Evolutionary conservation across 1,140 invertebrate genomes (phyloP).

Genomic region (Chironomus tepperi): DNA sequence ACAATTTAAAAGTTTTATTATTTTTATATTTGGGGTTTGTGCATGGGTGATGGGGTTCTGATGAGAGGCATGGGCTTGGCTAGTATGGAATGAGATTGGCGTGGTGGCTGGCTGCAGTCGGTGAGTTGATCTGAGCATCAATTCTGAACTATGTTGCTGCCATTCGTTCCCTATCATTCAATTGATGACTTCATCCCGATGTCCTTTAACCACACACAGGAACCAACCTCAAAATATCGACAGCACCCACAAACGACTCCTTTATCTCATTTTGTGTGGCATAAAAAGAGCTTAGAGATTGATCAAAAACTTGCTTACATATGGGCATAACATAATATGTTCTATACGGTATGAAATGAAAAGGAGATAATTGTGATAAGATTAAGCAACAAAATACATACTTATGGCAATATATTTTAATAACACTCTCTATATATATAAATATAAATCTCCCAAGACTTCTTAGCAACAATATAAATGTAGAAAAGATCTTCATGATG

Average conservation of each 20-base stretch:
- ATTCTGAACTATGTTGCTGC: too few species aligned
- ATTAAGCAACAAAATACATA: constrained; percentile 8
- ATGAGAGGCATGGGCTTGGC: too few species aligned
- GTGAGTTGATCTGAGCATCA: too few species aligned
- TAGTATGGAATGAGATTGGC: too few species aligned
- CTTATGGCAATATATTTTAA: constrained; percentile 15
- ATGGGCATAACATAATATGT: neutral
- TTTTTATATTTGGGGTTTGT: too few species aligned
- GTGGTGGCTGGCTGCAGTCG: too few species aligned
- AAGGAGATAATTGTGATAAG: neutral
- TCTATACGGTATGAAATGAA: neutral
- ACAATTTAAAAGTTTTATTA: too few species aligned
- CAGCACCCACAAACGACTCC: neutral
- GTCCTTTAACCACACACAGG: neutral
- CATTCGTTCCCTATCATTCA: too few species aligned
- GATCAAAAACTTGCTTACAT: neutral
- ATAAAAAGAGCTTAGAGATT: neutral
- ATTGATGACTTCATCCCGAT: neutral
- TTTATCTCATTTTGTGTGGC: neutral
- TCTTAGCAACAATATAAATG: too few species aligned
- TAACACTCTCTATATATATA: neutral
- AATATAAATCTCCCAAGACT: neutral
- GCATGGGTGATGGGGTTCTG: too few species aligned
- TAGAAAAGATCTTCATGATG: too few species aligned
- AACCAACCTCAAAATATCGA: neutral